phyloP scores from a whole-genome alignment of 2,113 vertebrate genomes.

The Orientallactaga bullata region DNA sequence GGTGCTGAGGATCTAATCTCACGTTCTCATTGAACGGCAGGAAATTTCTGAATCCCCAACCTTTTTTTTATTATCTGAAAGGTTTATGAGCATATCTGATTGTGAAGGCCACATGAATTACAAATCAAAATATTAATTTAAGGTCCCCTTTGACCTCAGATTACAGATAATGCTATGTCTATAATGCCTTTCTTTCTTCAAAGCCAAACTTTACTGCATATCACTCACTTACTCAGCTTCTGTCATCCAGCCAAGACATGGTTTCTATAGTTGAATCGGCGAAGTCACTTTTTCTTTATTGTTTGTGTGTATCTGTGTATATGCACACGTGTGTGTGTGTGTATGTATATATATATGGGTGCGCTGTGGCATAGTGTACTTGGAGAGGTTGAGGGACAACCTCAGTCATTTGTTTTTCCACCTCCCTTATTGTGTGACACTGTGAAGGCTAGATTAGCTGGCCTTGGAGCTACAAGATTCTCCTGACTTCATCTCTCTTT shows the following conservation, averaged over 20 bases:
- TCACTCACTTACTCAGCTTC: not conserved
- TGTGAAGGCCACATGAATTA: not conserved
- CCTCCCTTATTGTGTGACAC: no score
- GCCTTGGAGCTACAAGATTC: no score
- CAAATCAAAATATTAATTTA: slow-evolving; percentile 17
- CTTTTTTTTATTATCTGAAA: not conserved
- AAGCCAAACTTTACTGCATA: not conserved
- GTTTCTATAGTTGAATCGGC: slow-evolving; percentile 4
- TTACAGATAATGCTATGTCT: not conserved
- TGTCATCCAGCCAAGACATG: not conserved
- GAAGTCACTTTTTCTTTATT: not conserved
- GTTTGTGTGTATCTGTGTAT: not conserved
- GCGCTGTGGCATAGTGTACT: no score
- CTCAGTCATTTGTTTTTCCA: no score
- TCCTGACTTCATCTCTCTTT: no score
- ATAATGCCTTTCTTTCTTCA: not conserved
- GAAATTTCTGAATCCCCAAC: not conserved
- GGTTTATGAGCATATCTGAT: slow-evolving; percentile 26
- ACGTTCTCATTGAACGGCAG: no score
- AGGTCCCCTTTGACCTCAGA: not conserved
- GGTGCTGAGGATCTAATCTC: no score
- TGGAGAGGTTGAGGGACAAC: no score
- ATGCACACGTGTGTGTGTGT: no score
- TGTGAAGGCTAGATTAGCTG: no score
- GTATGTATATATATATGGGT: no score